Evolutionary conservation across 2,888 invertebrate species (phyloP).

Genomic region (Neocrepidodera transversa): DNA sequence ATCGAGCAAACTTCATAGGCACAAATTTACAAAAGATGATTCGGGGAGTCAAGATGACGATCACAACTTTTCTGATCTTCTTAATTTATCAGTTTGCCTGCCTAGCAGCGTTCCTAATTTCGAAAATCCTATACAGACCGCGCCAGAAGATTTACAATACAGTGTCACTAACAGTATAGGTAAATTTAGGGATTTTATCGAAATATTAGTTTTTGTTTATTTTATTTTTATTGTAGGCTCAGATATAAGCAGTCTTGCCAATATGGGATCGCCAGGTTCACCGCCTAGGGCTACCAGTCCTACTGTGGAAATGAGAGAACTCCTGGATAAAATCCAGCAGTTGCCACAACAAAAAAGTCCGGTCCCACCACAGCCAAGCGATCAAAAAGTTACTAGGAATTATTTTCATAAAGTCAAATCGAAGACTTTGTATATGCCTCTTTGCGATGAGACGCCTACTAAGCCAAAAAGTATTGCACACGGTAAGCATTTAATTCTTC

Average conservation of each 20-base stretch:
- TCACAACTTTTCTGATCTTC: slow-evolving; percentile 57
- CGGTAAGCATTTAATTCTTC: slow-evolving; percentile 44
- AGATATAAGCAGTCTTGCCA: slow-evolving; percentile 74
- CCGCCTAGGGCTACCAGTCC: slow-evolving; percentile 86
- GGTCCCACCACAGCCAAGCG: slow-evolving; percentile 57
- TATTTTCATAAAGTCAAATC: slow-evolving; percentile 66
- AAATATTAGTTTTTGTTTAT: no score
- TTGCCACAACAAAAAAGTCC: slow-evolving; percentile 63
- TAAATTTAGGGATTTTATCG: not conserved
- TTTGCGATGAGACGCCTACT: slow-evolving; percentile 56
- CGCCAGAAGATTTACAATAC: slow-evolving; percentile 50
- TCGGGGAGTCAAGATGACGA: slow-evolving; percentile 50
- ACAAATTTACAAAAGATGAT: slow-evolving; percentile 39
- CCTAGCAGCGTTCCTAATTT: slow-evolving; percentile 49
- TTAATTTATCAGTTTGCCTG: slow-evolving; percentile 57
- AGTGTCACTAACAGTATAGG: slow-evolving; percentile 59
- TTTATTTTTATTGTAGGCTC: slow-evolving; percentile 48
- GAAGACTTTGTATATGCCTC: slow-evolving; percentile 75
- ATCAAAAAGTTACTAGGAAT: slow-evolving; percentile 50
- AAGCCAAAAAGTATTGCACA: slow-evolving; percentile 43
- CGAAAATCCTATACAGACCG: slow-evolving; percentile 49
- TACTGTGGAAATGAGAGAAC: slow-evolving; percentile 75
- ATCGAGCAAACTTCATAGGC: slow-evolving; percentile 40
- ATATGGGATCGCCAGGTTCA: slow-evolving; percentile 73
- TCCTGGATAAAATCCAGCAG: slow-evolving; percentile 76